Base-by-base conservation (phyloP, 2,113 vertebrate genomes). In the Antechinus stuartii region DNA sequence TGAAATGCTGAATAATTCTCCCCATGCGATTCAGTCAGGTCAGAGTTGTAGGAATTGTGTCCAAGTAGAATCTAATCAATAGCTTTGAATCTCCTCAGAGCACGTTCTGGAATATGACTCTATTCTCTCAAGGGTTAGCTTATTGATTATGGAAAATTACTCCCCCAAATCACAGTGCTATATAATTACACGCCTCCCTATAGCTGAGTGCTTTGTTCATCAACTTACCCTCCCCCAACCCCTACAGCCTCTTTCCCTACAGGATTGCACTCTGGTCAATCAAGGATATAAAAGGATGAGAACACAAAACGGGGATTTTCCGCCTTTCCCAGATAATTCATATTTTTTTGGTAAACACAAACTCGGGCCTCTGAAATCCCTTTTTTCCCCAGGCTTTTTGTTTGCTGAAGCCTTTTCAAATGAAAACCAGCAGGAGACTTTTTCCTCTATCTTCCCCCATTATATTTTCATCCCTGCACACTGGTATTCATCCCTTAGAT, bases 1-100 rank as follows among this genome's bases (percentile, higher is more conserved):
- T 97, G 97, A 98, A 98, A 94, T 96, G 95, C 89, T 98, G 97
- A 96, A 96, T 98, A 98, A 98, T 98, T 98, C 96, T 91, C 96
- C 89, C 95, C 94, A 55, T 94, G 97, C 96, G 93, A 97, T 92
- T 97, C 16, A 0, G 14, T 95, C 93, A 95, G 90, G 96, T 96
- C 10, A 96, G 54, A 56, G 95, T 95, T 95, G 76, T 95, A 95
- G 53, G 50, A 96, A 98, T 95, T 95, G 91, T 56, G 42, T 90
- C 97, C 90, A 95, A 96, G 94, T 54, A 42, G 56, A 98, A 97
- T 96, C 27, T 97, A 97, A 98, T 98, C 97, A 97, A 96, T 97
- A 97, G 84, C 84, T 98, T 91, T 57, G 42, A 97, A 96, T 96
- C 89, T 97, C 95, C 92, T 97, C 93, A 61, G 49, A 97, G 90